Evolutionary conservation across 2,888 invertebrate genomes (phyloP).

Genomic region (Tridacna crocea): DNA sequence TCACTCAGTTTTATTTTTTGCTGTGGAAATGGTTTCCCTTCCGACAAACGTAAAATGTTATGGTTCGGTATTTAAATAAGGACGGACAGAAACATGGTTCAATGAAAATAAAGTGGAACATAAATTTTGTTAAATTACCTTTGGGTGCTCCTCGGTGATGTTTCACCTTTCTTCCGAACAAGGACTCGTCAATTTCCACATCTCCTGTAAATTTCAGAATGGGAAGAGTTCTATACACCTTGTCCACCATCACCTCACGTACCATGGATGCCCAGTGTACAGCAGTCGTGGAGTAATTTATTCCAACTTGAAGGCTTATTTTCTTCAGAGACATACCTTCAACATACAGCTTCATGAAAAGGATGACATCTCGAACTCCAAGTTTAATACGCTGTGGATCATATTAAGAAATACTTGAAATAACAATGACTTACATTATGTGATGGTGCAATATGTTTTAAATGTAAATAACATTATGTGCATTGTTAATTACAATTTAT

Average conservation of each 20-base stretch:
- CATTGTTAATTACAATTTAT: too few relatives aligned
- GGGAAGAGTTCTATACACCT: neutral
- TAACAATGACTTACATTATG: too few relatives aligned
- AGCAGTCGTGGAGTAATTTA: neutral
- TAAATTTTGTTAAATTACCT: too few relatives aligned
- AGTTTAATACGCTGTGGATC: conserved; percentile 3
- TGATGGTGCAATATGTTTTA: too few relatives aligned
- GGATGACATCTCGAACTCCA: neutral
- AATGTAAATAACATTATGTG: too few relatives aligned
- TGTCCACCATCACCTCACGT: neutral
- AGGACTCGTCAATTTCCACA: conserved; percentile 7
- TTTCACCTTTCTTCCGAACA: neutral
- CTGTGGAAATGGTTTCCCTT: too few relatives aligned
- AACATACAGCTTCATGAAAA: neutral
- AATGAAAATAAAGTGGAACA: too few relatives aligned
- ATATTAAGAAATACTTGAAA: too few relatives aligned
- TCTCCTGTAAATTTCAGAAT: neutral
- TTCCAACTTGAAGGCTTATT: neutral
- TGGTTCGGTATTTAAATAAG: too few relatives aligned
- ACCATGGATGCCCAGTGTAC: neutral
- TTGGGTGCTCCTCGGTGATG: neutral
- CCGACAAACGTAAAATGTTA: too few relatives aligned
- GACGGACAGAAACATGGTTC: too few relatives aligned
- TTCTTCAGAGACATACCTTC: neutral
- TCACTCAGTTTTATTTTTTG: too few relatives aligned